phyloP scores from a whole-genome alignment of 2,797 vertebrate species.

The Hyperoplus immaculatus region DNA sequence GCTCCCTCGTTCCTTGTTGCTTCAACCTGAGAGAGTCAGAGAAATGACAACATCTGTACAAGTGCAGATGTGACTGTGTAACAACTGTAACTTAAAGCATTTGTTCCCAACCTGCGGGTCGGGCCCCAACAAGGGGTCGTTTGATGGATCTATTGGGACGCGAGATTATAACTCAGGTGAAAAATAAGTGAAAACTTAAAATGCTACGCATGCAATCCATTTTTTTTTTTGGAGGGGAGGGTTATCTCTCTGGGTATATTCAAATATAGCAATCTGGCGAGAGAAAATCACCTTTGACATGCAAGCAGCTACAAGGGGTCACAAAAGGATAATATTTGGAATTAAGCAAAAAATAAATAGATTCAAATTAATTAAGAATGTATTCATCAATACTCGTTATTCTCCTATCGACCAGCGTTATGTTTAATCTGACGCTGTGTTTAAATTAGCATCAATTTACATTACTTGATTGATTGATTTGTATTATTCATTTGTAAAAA shows the following conservation, averaged over 20 bases:
- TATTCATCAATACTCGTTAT: conserved; percentile 1
- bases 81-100: conserved; percentile 4
- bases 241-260: background rate
- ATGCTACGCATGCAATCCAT: background rate
- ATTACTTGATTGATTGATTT: background rate
- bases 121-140: rapidly evolving
- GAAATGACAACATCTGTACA: conserved; percentile 43
- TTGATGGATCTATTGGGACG: background rate
- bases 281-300: background rate
- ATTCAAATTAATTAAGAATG: background rate
- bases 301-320: background rate
- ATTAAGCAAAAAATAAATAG: background rate
- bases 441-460: background rate
- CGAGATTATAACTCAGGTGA: background rate
- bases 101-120: background rate
- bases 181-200: background rate
- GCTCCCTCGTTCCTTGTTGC: conserved; percentile 88
- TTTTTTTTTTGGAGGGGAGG: background rate
- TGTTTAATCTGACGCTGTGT: background rate
- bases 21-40: conserved; percentile 81
- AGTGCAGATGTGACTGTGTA: background rate
- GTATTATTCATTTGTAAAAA: too few species aligned
- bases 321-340: background rate
- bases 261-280: background rate
- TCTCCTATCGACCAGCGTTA: background rate